A percentile compares a stretch with the other conserved stretches of the same genome.
Conservation (phyloP, 2,888 invertebrate species). For the Bruchidius siliquastri region DNA sequence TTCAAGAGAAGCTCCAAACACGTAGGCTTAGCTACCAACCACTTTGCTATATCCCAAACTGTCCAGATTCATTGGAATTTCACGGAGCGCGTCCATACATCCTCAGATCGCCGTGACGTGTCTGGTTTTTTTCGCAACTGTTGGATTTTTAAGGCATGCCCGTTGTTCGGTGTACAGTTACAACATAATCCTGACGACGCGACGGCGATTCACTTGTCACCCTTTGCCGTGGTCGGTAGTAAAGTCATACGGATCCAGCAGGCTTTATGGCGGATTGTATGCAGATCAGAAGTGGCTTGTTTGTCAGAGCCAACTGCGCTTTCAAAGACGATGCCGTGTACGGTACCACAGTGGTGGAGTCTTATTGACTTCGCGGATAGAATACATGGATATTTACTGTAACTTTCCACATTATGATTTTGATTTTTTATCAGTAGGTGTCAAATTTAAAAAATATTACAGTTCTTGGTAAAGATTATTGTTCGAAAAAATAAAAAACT, state of each 20-base stretch:
- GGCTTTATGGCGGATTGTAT: constrained; percentile 38
- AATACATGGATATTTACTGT: no score
- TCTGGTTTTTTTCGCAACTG: neutral
- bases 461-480: no score
- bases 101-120: neutral
- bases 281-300: constrained; percentile 39
- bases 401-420: no score
- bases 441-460: no score
- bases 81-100: neutral
- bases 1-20: neutral
- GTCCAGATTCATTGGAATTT: neutral
- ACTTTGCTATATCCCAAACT: neutral
- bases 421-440: no score
- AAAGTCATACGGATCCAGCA: constrained; percentile 20
- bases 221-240: constrained; percentile 1
- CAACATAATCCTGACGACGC: constrained; percentile 3
- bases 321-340: constrained; percentile 2
- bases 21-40: neutral
- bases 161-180: constrained; percentile 1
- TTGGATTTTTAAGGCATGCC: neutral
- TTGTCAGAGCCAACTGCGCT: constrained; percentile 29
- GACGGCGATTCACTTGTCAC: constrained; percentile 2
- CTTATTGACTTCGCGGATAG: neutral
- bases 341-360: neutral
- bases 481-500: no score